Percentiles rank a stretch among this genome's conserved stretches.
These are phyloP conservation scores for Ametastegia equiseti DNA, from an alignment of 2,888 invertebrate species.

Conservation along the genomic window DNA sequence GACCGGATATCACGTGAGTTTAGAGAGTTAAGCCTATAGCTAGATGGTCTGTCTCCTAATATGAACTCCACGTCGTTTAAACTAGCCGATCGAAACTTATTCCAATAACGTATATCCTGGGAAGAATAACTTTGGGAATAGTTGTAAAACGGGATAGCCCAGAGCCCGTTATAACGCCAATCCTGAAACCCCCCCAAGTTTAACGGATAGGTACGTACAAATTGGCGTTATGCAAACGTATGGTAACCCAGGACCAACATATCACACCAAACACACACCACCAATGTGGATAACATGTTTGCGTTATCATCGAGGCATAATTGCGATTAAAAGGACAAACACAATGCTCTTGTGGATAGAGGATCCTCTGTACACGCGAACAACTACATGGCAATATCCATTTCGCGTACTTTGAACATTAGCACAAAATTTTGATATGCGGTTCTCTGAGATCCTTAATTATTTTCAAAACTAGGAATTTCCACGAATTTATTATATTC, in stretches of 20 bases:
- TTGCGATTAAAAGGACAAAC: constrained; percentile 36
- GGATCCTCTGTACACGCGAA: neutral
- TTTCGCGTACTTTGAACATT: neutral
- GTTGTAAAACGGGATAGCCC: neutral
- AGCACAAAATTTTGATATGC: neutral
- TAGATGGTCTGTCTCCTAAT: too few relatives aligned
- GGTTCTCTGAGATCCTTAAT: too few relatives aligned
- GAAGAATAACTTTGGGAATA: neutral
- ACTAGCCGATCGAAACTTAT: too few relatives aligned
- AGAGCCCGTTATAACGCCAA: neutral
- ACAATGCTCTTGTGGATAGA: constrained; percentile 8
- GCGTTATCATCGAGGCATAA: constrained; percentile 33
- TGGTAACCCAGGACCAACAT: constrained; percentile 35
- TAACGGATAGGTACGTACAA: constrained; percentile 1
- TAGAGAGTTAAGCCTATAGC: neutral
- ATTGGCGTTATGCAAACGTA: constrained; percentile 23
- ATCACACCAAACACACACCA: constrained; percentile 27
- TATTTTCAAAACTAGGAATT: too few relatives aligned
- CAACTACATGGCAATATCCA: too few relatives aligned
- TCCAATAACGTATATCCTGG: neutral
- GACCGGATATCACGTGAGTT: neutral
- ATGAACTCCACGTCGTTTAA: too few relatives aligned
- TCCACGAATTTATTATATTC: too few relatives aligned
- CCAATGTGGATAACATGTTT: constrained; percentile 10
- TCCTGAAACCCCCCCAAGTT: neutral